These are phyloP conservation scores for Acinonyx jubatus DNA, from an alignment of 2,113 vertebrate genomes.

Conservation along the genomic window DNA sequence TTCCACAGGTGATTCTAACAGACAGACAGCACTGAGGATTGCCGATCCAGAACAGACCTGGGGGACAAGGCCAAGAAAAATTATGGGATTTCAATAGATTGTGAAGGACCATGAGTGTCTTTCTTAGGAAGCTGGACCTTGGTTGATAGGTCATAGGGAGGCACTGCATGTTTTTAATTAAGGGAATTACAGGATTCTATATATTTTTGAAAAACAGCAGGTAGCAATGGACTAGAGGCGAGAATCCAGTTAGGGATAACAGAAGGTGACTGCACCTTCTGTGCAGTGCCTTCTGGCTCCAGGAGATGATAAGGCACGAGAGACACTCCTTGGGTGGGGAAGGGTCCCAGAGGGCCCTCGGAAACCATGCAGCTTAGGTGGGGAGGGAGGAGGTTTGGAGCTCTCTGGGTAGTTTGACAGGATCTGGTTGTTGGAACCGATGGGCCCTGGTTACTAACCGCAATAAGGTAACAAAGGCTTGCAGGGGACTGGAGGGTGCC, in stretches of 20 bases:
- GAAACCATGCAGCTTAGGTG: fast-evolving
- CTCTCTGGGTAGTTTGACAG: neutral
- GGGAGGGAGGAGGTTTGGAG: neutral
- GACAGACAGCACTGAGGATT: neutral
- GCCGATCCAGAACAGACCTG: neutral
- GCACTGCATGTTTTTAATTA: neutral
- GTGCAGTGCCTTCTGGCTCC: too few species aligned
- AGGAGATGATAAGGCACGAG: neutral
- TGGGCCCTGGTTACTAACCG: too few species aligned
- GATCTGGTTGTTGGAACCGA: neutral
- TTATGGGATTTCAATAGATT: fast-evolving
- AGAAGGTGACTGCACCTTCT: too few species aligned
- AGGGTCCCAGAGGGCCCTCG: fast-evolving
- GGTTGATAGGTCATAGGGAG: too few species aligned
- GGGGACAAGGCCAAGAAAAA: neutral
- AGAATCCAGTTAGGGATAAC: too few species aligned
- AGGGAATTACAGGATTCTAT: neutral
- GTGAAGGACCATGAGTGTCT: neutral
- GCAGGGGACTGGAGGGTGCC: neutral
- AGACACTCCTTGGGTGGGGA: too few species aligned
- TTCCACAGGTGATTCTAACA: neutral
- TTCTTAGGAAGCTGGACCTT: neutral
- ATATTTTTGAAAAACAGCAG: neutral
- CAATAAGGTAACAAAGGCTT: too few species aligned
- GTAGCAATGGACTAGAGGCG: neutral